phyloP scores from a whole-genome alignment of 2,888 invertebrate species.

The Hymenopus coronatus region DNA sequence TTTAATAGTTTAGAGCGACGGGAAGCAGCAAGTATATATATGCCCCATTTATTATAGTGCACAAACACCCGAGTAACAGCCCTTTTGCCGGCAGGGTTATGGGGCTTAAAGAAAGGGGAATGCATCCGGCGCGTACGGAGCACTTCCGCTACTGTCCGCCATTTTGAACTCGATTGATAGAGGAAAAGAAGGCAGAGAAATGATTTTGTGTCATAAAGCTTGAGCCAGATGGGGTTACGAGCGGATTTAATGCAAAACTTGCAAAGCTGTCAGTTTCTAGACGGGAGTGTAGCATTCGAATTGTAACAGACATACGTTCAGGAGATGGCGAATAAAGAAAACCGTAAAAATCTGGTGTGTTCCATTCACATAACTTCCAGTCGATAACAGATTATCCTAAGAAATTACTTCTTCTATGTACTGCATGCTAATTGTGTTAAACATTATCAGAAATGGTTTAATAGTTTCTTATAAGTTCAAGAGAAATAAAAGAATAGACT shows the following conservation, averaged over 20 bases:
- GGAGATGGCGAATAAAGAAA: neutral
- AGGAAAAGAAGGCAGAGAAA: neutral
- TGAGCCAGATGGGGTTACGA: neutral
- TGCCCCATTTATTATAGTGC: neutral
- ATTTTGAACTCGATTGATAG: neutral
- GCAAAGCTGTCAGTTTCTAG: neutral
- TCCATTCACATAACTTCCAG: no score
- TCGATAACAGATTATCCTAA: no score
- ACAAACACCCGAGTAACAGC: neutral
- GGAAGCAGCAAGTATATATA: neutral
- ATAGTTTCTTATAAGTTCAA: no score
- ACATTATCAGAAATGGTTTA: no score
- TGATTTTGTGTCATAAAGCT: neutral
- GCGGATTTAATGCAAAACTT: neutral
- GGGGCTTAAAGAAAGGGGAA: neutral
- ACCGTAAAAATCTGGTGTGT: neutral
- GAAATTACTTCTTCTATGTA: no score
- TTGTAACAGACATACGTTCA: neutral
- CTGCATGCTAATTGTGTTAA: no score
- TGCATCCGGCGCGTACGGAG: neutral
- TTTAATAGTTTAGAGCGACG: neutral
- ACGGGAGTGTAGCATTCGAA: neutral
- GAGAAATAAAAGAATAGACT: no score
- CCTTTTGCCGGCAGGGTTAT: neutral
- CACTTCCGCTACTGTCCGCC: neutral